Conservation (phyloP, 2,888 invertebrate genomes). For the Lasiommata megera region DNA sequence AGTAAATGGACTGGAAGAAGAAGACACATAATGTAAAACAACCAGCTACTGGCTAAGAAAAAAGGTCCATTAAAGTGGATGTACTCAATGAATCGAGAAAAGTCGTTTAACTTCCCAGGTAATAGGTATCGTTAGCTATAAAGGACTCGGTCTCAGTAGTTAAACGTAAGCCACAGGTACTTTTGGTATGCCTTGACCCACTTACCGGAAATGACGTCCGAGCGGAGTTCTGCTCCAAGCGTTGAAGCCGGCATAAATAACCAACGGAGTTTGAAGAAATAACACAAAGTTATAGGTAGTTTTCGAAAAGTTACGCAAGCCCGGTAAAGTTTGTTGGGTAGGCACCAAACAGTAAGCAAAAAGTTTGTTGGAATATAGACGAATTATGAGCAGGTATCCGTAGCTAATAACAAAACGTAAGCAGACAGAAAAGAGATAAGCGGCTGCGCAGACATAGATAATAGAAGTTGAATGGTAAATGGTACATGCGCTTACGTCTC, state of each 20-base stretch:
- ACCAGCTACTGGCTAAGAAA: background rate
- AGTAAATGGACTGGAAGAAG: background rate
- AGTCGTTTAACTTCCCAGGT: background rate
- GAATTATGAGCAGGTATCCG: too few species aligned
- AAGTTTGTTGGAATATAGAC: too few species aligned
- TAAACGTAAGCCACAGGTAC: constrained; percentile 10
- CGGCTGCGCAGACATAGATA: too few species aligned
- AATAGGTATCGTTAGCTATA: constrained; percentile 11
- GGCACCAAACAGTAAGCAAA: too few species aligned
- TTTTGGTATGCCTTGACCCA: constrained; percentile 23
- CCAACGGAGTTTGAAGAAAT: constrained; percentile 11
- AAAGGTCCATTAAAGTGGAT: background rate
- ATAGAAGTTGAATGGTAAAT: too few species aligned
- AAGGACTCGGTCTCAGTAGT: background rate
- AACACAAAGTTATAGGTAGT: background rate
- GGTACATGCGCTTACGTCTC: too few species aligned
- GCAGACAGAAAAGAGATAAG: too few species aligned
- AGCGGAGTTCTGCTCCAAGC: constrained; percentile 13
- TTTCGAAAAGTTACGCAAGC: background rate
- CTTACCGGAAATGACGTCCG: constrained; percentile 15
- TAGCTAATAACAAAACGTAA: too few species aligned
- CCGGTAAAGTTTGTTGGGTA: background rate
- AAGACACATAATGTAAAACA: background rate
- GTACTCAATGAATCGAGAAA: constrained; percentile 4
- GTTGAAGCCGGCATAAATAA: constrained; percentile 10